These are phyloP conservation scores for Acomys russatus DNA, from an alignment of 2,797 vertebrate genomes.

Conservation along the genomic window DNA sequence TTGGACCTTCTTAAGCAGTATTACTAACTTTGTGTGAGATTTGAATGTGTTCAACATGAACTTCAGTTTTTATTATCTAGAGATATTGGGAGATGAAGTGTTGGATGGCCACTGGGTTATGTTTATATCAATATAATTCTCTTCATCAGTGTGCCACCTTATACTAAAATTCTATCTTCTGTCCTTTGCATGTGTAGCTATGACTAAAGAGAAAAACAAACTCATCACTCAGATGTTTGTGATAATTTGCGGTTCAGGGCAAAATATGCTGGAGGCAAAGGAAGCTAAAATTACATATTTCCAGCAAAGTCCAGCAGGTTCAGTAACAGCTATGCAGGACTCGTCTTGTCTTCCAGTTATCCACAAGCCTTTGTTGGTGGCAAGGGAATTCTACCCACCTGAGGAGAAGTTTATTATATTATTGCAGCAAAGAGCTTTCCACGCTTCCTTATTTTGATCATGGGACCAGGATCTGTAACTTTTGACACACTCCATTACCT, in stretches of 20 bases:
- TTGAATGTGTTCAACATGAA: slow-evolving; percentile 36
- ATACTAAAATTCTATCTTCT: background rate
- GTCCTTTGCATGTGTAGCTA: background rate
- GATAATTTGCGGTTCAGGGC: background rate
- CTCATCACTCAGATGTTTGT: background rate
- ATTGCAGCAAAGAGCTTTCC: background rate
- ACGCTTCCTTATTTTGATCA: background rate
- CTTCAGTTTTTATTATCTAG: slow-evolving; percentile 46
- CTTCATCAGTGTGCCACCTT: background rate
- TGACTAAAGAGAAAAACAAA: background rate
- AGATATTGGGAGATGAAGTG: background rate
- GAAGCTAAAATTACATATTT: background rate
- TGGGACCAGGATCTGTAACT: background rate
- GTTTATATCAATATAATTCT: background rate
- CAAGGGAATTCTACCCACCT: background rate
- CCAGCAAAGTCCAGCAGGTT: background rate
- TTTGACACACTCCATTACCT: background rate
- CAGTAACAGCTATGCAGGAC: background rate
- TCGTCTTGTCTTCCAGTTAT: background rate
- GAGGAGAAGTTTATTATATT: background rate
- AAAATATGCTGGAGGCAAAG: background rate
- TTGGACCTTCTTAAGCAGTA: background rate
- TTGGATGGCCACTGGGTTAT: background rate
- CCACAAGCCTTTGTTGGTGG: background rate
- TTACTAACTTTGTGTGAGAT: slow-evolving; percentile 40